Evolutionary conservation across 2,888 invertebrate genomes (phyloP), one percentile per base, ranked within the genome.

Genomic region (Nephrocerus scutellatus): DNA sequence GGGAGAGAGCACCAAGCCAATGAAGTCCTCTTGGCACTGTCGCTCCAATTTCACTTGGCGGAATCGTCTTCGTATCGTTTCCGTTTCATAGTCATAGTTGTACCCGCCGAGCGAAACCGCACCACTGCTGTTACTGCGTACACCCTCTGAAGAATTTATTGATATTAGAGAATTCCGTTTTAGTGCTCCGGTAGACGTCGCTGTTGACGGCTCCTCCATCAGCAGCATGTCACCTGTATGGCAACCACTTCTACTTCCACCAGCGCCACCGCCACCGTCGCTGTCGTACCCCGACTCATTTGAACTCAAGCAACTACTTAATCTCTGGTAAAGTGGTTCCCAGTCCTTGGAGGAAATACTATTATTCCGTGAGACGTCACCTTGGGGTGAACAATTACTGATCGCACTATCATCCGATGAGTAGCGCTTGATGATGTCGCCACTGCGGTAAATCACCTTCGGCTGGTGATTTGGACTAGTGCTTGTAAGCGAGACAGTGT

Each of bases 211-310:
- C 37, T 59, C 54, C 42, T 56, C 56, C 33, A 54, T 52, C 23
- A 56, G 45, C n/a, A n/a, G n/a, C n/a, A n/a, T n/a, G n/a, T n/a
- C n/a, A n/a, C n/a, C n/a, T n/a, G n/a, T n/a, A n/a, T n/a, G n/a
- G n/a, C n/a, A n/a, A n/a, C n/a, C n/a, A n/a, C n/a, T n/a, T n/a
- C n/a, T n/a, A n/a, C n/a, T n/a, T n/a, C 75, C 75, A 50, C 73
- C 74, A 35, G 71, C 72, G 24, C 72, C 74, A 46, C 75, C 74
- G 35, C 83, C 80, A 56, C 85, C 84, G 60, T 85, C 85, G 63
- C 84, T 84, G 59, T 85, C 85, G 61, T 86, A 86, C 26, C 85
- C 85, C 32, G 84, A 85, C 68, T 86, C 85, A 63, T 84, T 85
- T 30, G 84, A 85, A 66, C 84, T 84, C 33, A 84, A 77, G 64